Base-by-base conservation (phyloP, 2,888 invertebrate genomes). In the Danaus chrysippus region DNA sequence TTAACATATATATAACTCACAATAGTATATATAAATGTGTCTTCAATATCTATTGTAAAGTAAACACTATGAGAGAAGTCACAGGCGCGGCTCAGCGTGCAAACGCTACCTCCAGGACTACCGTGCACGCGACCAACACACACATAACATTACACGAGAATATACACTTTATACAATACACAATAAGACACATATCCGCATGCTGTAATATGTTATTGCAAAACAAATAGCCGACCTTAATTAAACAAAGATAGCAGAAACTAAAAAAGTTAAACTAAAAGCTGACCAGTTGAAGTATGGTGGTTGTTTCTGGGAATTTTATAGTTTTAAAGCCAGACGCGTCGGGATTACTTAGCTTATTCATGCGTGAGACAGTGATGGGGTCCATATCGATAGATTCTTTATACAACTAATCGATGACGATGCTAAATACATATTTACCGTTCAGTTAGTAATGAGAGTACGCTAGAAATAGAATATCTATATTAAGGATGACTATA, bases 261-360 rank as follows among this genome's bases (percentile, higher is more conserved):
- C 68, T 65, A 65, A 66, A 73, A 70, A 69, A 71, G 66, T 56
- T 57, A 59, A 68, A 69, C 70, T 71, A 68, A 65, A 66, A 61
- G 66, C 78, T 81, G 79, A 76, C 66, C 71, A 75, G 76, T 66
- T 72, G 80, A 76, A 70, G 81, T 72, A 68, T 68, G 73, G 75
- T 75, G 75, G 74, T 71, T 70, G 74, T 83, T 85, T 86, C 76
- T 78, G 85, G 84, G 86, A 87, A 75, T 72, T 72, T 71, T 76
- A 76, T 77, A 81, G 77, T 75, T 76, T 81, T 78, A 76, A 76
- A 76, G 74, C 74, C 73, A 63, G 69, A 66, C 71, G 69, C 70
- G 70, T 87, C 88, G 76, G 79, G 78, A 74, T 74, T 75, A 75
- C 79, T 88, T 83, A 88, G 88, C 69, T 74, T 75, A 79, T 73